A percentile compares a stretch with the other conserved stretches of the same genome.
These are phyloP conservation scores for Hyles euphorbiae DNA, from an alignment of 1,140 invertebrate species.

Conservation along the genomic window DNA sequence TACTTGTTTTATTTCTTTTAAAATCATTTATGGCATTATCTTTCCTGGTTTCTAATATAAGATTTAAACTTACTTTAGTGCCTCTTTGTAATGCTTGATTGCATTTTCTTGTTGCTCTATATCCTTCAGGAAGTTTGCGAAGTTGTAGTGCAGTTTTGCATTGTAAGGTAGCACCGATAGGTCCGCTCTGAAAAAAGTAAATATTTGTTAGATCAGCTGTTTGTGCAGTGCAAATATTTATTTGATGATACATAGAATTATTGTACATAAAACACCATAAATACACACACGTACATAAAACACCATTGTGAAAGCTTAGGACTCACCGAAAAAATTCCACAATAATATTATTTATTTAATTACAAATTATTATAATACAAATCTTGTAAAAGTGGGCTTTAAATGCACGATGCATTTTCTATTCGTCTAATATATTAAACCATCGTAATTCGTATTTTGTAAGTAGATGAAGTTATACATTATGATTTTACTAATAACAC, in stretches of 20 bases:
- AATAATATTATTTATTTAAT: background rate
- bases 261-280: too few species aligned
- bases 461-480: background rate
- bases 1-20: too few species aligned
- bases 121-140: slow-evolving; percentile 90
- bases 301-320: too few species aligned
- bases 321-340: too few species aligned
- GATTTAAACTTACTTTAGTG: slow-evolving; percentile 83
- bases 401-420: background rate
- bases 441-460: background rate
- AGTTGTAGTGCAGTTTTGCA: slow-evolving; percentile 95
- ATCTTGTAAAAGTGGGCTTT: background rate
- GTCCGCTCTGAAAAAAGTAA: slow-evolving; percentile 81
- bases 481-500: background rate
- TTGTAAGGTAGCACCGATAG: slow-evolving; percentile 87
- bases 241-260: too few species aligned
- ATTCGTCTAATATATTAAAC: background rate
- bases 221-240: too few species aligned
- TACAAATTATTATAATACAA: background rate
- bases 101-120: slow-evolving; percentile 82
- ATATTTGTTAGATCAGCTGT: background rate
- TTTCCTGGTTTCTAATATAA: background rate
- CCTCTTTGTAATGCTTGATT: slow-evolving; percentile 86
- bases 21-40: background rate
- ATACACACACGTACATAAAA: too few species aligned